phyloP scores from a whole-genome alignment of 2,888 invertebrate species.

The Darwinula stevensoni region DNA sequence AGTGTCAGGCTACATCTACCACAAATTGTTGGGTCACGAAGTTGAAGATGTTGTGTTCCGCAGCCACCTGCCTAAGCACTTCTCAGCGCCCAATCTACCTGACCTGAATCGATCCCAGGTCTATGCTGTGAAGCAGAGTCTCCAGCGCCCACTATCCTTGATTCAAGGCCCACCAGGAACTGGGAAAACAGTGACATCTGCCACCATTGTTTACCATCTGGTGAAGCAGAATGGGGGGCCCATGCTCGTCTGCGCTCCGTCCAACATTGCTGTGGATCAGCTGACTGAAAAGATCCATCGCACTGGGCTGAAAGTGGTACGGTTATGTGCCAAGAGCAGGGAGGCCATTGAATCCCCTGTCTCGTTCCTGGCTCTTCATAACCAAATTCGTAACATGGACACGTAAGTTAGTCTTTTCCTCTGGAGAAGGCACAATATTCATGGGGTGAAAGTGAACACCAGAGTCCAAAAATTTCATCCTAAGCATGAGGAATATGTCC shows the following conservation, averaged over 20 bases:
- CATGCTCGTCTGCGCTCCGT: constrained; percentile 91
- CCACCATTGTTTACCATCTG: constrained; percentile 92
- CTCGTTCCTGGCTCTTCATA: constrained; percentile 80
- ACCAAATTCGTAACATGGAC: constrained; percentile 83
- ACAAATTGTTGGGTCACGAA: constrained; percentile 75
- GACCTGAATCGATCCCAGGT: constrained; percentile 94
- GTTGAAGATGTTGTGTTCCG: constrained; percentile 76
- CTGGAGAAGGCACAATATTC: no score
- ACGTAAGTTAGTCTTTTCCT: constrained; percentile 1
- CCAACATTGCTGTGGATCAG: constrained; percentile 97
- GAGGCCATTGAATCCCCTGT: constrained; percentile 96
- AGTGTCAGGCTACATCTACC: constrained; percentile 92
- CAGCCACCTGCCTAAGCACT: constrained; percentile 74
- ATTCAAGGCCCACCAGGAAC: constrained; percentile 88
- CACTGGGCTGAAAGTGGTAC: constrained; percentile 71
- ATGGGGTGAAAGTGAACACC: no score
- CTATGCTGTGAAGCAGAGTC: constrained; percentile 89
- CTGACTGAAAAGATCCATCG: constrained; percentile 93
- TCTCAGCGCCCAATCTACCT: constrained; percentile 86
- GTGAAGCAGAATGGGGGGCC: constrained; percentile 68
- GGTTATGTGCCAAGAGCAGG: constrained; percentile 86
- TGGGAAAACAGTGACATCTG: constrained; percentile 96
- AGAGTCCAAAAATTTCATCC: no score
- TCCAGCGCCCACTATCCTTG: constrained; percentile 75
- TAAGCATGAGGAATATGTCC: no score